phyloP scores from a whole-genome alignment of 2,113 vertebrate species.

The Plecturocebus donacophilus region DNA sequence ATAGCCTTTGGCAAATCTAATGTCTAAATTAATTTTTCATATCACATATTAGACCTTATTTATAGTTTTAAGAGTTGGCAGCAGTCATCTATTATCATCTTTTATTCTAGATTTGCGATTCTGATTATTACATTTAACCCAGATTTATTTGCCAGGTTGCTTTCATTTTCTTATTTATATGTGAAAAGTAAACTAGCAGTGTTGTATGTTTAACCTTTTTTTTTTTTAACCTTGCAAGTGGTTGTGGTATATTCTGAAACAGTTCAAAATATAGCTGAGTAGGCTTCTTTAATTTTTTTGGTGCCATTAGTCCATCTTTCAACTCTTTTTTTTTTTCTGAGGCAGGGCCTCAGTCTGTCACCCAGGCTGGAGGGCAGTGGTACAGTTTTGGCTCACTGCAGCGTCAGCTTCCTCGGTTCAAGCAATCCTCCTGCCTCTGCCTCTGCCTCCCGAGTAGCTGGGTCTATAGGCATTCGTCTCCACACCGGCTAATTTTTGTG shows the following conservation, averaged over 20 bases:
- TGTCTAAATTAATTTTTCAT: not conserved
- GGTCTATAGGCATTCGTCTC: too few relatives aligned
- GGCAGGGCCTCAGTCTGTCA: too few relatives aligned
- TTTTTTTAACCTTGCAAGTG: not conserved
- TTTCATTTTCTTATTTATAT: not conserved
- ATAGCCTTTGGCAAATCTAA: not conserved
- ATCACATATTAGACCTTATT: not conserved
- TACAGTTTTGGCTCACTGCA: too few relatives aligned
- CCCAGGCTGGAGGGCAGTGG: too few relatives aligned
- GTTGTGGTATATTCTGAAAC: not conserved
- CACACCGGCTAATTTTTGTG: too few relatives aligned
- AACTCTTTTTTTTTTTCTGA: not conserved
- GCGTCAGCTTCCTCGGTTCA: too few relatives aligned
- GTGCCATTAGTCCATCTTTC: not conserved
- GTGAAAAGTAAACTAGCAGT: not conserved
- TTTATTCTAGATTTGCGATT: not conserved
- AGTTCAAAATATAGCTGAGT: not conserved
- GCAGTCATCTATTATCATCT: not conserved
- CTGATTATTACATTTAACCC: not conserved
- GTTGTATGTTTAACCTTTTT: not conserved
- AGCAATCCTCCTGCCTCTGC: too few relatives aligned
- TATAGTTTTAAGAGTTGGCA: not conserved
- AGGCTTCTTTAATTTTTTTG: not conserved
- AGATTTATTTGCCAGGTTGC: not conserved
- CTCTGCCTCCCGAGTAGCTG: too few relatives aligned